phyloP scores from a whole-genome alignment of 2,888 invertebrate genomes.

The Malacosoma neustria region DNA sequence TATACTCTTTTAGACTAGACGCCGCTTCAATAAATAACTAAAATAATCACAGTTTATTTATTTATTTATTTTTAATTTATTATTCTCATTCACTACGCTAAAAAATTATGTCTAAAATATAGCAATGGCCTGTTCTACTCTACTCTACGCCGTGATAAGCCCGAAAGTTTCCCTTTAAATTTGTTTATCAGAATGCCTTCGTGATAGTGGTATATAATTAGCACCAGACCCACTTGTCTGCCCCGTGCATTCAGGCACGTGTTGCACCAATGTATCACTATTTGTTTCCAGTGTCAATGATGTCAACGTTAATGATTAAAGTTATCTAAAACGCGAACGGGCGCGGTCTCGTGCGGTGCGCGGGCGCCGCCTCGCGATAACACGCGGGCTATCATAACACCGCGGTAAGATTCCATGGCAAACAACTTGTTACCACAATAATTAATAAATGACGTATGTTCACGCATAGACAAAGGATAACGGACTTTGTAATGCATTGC shows the following conservation, averaged over 20 bases:
- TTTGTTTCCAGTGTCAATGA: constrained; percentile 19
- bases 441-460: constrained; percentile 3
- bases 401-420: constrained; percentile 69
- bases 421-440: constrained; percentile 36
- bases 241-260: constrained; percentile 12
- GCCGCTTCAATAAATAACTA: no score
- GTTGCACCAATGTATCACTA: constrained; percentile 13
- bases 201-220: no score
- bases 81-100: no score
- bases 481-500: constrained; percentile 1
- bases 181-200: no score
- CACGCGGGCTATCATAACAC: constrained; percentile 43
- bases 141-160: no score
- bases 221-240: no score
- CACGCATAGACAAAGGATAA: constrained; percentile 3
- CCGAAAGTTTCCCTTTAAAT: no score
- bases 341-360: constrained; percentile 53
- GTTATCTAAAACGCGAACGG: constrained; percentile 29
- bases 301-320: constrained; percentile 22
- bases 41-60: no score
- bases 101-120: no score
- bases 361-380: constrained; percentile 37
- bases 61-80: no score
- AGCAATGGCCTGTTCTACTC: no score
- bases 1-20: no score